Evolutionary conservation across 2,888 invertebrate genomes (phyloP).

Genomic region (Anthoptus insignis): DNA sequence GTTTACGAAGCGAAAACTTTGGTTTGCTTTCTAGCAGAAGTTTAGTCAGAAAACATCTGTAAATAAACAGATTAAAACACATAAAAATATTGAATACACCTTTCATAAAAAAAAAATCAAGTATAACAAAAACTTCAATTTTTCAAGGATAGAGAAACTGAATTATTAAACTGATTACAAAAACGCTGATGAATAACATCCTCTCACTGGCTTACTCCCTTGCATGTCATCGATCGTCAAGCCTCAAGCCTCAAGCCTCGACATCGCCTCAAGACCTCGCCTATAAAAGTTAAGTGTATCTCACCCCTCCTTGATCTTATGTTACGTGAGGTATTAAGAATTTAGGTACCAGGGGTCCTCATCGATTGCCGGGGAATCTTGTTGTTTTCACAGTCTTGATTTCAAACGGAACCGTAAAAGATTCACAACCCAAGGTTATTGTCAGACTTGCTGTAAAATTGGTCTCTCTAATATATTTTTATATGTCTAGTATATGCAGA

Average conservation of each 20-base stretch:
- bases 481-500: too few relatives aligned
- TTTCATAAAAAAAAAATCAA: too few relatives aligned
- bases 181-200: conserved; percentile 20
- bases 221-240: conserved; percentile 67
- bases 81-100: too few relatives aligned
- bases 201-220: conserved; percentile 23
- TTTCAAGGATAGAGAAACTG: too few relatives aligned
- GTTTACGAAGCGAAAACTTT: too few relatives aligned
- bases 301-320: conserved; percentile 72
- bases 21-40: too few relatives aligned
- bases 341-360: conserved; percentile 71
- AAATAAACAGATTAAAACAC: too few relatives aligned
- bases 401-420: conserved; percentile 36
- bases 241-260: conserved; percentile 21
- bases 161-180: conserved; percentile 7
- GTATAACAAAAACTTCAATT: too few relatives aligned
- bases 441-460: conserved; percentile 26
- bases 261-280: conserved; percentile 59
- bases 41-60: too few relatives aligned
- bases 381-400: conserved; percentile 50
- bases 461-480: too few relatives aligned
- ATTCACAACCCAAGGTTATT: conserved; percentile 44
- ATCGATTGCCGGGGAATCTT: conserved; percentile 59
- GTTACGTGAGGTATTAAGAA: conserved; percentile 87
- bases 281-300: conserved; percentile 81